Evolutionary conservation across 2,797 vertebrate species (phyloP).

Genomic region (Poecilia velifera): DNA sequence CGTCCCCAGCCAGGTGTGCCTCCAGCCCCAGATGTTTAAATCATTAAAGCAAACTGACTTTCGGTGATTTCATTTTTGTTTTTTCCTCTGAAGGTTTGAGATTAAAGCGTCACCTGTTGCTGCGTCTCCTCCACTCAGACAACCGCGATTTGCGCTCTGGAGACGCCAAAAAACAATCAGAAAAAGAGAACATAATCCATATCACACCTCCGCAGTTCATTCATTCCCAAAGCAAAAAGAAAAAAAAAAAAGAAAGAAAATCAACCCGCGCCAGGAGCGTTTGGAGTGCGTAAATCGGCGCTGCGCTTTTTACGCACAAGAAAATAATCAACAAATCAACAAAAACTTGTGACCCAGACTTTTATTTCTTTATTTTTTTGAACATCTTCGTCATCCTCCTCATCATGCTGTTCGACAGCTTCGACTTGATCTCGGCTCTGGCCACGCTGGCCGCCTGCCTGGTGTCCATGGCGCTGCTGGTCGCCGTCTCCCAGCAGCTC

Average conservation of each 20-base stretch:
- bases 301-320: constrained; percentile 41
- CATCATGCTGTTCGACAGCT: constrained; percentile 91
- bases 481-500: constrained; percentile 94
- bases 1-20: constrained; percentile 41
- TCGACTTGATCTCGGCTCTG: constrained; percentile 94
- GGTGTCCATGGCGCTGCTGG: constrained; percentile 92
- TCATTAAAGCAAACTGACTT: constrained; percentile 51
- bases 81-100: constrained; percentile 18
- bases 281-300: constrained; percentile 42
- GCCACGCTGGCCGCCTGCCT: constrained; percentile 93
- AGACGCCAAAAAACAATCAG: constrained; percentile 33
- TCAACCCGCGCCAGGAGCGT: constrained; percentile 10
- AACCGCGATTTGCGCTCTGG: constrained; percentile 33
- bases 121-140: constrained; percentile 40
- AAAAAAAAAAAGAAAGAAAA: constrained; percentile 1
- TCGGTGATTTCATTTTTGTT: constrained; percentile 4
- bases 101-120: constrained; percentile 51
- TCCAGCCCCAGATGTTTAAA: constrained; percentile 34
- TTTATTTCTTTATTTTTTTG: background rate
- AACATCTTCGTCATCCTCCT: constrained; percentile 37
- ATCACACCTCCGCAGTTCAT: constrained; percentile 42
- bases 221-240: constrained; percentile 50
- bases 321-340: background rate
- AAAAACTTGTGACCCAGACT: background rate
- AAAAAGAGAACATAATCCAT: background rate